Percentiles rank a stretch among this genome's conserved stretches.
Evolutionary conservation across 2,797 vertebrate genomes (phyloP).

Genomic region (Poecilia velifera): DNA sequence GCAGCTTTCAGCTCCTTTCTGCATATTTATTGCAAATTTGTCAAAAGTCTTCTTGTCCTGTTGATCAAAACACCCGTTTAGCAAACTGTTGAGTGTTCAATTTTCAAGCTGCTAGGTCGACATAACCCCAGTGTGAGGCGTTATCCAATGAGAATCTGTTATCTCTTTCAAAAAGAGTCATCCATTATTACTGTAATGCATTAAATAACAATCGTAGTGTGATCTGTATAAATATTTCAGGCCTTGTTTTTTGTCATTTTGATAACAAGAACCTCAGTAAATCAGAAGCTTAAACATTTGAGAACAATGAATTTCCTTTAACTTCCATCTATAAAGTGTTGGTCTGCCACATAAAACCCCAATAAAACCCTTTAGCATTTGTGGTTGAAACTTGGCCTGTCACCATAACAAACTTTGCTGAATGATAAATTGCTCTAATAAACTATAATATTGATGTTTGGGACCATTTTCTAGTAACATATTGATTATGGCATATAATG

Average conservation of each 20-base stretch:
- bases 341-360: background rate
- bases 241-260: background rate
- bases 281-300: background rate
- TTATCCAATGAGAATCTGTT: background rate
- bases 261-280: no score
- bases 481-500: no score
- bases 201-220: background rate
- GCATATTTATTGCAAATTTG: background rate
- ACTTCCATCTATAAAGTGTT: background rate
- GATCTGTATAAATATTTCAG: background rate
- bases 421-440: no score
- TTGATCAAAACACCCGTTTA: background rate
- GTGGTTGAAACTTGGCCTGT: background rate
- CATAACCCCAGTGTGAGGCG: background rate
- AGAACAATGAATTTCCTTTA: background rate
- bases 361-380: background rate
- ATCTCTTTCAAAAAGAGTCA: background rate
- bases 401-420: no score
- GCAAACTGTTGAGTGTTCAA: background rate
- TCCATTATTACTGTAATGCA: background rate
- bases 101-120: background rate
- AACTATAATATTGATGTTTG: no score
- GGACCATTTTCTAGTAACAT: no score
- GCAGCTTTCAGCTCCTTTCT: background rate
- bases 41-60: background rate